Conservation (phyloP, 2,797 vertebrate genomes). For the Glyptemys insculpta region DNA sequence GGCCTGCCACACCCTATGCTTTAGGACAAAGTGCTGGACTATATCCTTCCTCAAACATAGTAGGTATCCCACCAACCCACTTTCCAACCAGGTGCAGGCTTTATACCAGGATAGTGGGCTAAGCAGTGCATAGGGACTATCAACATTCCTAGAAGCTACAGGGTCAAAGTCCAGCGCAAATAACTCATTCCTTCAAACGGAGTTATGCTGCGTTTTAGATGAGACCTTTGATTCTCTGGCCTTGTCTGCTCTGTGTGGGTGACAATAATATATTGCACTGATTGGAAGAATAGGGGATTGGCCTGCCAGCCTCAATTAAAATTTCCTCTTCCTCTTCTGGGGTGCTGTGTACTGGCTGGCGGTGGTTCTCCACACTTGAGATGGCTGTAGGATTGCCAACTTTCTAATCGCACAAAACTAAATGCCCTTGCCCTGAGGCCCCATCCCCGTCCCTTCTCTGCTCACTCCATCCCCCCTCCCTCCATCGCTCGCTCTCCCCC, state of each 20-base stretch:
- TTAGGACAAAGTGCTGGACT: neutral
- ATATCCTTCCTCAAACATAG: neutral
- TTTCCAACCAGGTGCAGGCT: neutral
- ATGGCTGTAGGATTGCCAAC: neutral
- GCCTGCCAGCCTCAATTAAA: neutral
- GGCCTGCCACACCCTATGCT: neutral
- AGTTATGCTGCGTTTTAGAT: neutral
- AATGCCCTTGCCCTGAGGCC: too few relatives aligned
- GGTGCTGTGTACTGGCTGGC: neutral
- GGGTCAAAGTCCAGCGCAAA: neutral
- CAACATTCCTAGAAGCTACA: neutral
- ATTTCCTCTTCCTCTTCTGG: neutral
- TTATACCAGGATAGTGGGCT: neutral
- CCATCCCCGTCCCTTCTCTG: too few relatives aligned
- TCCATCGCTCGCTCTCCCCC: rapidly evolving
- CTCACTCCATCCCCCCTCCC: too few relatives aligned
- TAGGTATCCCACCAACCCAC: neutral
- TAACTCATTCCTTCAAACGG: neutral
- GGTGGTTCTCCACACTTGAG: neutral
- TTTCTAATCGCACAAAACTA: too few relatives aligned
- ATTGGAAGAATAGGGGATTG: neutral
- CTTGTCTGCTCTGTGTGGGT: neutral
- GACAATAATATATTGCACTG: neutral
- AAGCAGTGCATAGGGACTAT: neutral
- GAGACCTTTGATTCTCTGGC: neutral